A percentile compares a stretch with the other conserved stretches of the same genome.
These are phyloP conservation scores for Callitettix versicolor DNA, from an alignment of 1,140 invertebrate genomes.

Conservation along the genomic window DNA sequence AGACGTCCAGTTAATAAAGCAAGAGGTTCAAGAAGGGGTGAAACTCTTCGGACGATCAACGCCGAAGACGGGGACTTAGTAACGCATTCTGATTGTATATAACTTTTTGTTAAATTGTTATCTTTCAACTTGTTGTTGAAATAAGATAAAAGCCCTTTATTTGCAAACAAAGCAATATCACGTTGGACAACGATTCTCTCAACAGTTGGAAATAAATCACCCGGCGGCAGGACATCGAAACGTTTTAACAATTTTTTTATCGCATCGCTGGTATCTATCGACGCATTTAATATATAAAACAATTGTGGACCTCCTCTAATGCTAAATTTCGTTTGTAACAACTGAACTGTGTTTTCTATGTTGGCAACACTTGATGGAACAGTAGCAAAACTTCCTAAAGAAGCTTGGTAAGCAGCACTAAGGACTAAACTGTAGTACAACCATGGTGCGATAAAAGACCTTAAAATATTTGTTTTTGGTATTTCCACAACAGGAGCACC, in stretches of 20 bases:
- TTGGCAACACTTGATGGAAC: conserved; percentile 23
- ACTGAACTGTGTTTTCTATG: conserved; percentile 18
- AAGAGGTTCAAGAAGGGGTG: conserved; percentile 21
- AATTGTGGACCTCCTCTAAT: conserved; percentile 24
- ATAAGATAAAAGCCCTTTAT: conserved; percentile 20
- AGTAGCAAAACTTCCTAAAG: conserved; percentile 27
- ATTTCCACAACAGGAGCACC: conserved; percentile 19
- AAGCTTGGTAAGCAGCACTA: conserved; percentile 23
- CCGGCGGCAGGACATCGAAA: conserved; percentile 24
- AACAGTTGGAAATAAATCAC: conserved; percentile 17
- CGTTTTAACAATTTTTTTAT: conserved; percentile 20
- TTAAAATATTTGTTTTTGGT: conserved; percentile 10
- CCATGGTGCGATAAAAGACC: conserved; percentile 23
- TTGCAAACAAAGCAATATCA: conserved; percentile 23
- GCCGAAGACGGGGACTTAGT: conserved; percentile 22
- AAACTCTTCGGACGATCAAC: conserved; percentile 23
- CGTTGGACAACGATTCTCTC: conserved; percentile 17
- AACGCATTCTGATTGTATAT: conserved; percentile 20
- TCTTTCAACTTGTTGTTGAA: conserved; percentile 15
- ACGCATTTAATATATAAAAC: conserved; percentile 25
- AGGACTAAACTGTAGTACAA: conserved; percentile 25
- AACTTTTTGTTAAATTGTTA: conserved; percentile 10
- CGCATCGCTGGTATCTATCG: conserved; percentile 19
- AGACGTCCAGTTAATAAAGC: conserved; percentile 15
- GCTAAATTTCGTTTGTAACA: conserved; percentile 21